Percentiles rank a stretch among this genome's conserved stretches.
Evolutionary conservation across 1,140 invertebrate species (phyloP).

Genomic region (Hyphantria cunea): DNA sequence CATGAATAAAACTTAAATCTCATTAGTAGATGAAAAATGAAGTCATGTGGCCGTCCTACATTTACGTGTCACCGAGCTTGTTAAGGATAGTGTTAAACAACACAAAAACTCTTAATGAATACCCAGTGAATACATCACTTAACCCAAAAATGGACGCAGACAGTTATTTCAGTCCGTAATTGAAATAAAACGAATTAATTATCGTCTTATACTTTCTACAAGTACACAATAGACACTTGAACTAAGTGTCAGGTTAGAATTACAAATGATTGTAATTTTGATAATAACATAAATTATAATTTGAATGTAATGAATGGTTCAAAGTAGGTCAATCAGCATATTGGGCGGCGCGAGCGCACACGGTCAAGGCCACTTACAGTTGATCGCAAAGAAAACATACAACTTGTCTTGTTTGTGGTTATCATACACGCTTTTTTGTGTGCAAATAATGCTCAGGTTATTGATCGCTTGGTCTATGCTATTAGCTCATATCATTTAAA

Average conservation of each 20-base stretch:
- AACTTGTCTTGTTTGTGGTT: slow-evolving; percentile 61
- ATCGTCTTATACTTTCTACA: too few species aligned
- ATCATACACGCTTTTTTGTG: slow-evolving; percentile 54
- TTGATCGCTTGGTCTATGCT: too few species aligned
- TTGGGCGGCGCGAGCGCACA: slow-evolving; percentile 42
- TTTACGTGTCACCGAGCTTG: neutral
- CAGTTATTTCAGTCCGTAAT: neutral
- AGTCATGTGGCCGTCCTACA: neutral
- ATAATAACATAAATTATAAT: slow-evolving; percentile 18
- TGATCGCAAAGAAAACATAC: slow-evolving; percentile 60
- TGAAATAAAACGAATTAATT: neutral
- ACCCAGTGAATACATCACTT: neutral
- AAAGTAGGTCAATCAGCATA: slow-evolving; percentile 48
- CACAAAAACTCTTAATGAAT: slow-evolving; percentile 1
- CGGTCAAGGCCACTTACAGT: slow-evolving; percentile 69
- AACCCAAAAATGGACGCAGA: neutral
- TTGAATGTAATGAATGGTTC: neutral
- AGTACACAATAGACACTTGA: neutral
- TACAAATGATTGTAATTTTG: slow-evolving; percentile 17
- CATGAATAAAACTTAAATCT: slow-evolving; percentile 5
- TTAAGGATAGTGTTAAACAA: neutral
- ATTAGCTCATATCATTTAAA: too few species aligned
- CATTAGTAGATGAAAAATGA: too few species aligned
- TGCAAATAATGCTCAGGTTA: too few species aligned
- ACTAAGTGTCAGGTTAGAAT: neutral